Conservation (phyloP, 2,113 vertebrate genomes). For the Rhabdomys dilectus region DNA sequence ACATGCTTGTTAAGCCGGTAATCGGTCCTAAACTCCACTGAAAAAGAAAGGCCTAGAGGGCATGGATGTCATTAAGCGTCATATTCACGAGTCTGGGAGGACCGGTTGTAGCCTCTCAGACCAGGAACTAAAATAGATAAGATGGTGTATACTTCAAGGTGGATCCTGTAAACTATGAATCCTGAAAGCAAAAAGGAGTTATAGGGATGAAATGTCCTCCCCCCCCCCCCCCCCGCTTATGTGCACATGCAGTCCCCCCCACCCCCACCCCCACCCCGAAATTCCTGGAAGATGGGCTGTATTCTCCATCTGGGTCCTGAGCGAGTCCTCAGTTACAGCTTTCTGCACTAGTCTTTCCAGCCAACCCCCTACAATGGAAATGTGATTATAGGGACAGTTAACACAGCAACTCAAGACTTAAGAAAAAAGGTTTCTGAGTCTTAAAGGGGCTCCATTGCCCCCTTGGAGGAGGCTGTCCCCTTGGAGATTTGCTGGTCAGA, state of each 20-base stretch:
- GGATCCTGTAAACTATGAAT: neutral
- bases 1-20: neutral
- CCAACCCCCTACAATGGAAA: neutral
- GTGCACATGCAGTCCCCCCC: neutral
- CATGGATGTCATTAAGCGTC: neutral
- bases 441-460: neutral
- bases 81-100: neutral
- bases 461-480: neutral
- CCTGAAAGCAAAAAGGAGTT: neutral
- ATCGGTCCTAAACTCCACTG: neutral
- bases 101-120: neutral
- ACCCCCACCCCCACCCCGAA: neutral
- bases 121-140: neutral
- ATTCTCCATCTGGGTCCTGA: neutral
- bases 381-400: neutral
- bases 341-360: neutral
- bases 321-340: accelerated
- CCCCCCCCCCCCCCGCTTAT: neutral
- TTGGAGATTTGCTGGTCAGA: neutral
- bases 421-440: neutral
- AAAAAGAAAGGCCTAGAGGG: neutral
- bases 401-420: neutral
- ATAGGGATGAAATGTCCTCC: neutral
- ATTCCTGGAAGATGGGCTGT: neutral
- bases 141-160: neutral